Conservation (phyloP, 2,113 vertebrate species). For the Pachyramphus minor region DNA sequence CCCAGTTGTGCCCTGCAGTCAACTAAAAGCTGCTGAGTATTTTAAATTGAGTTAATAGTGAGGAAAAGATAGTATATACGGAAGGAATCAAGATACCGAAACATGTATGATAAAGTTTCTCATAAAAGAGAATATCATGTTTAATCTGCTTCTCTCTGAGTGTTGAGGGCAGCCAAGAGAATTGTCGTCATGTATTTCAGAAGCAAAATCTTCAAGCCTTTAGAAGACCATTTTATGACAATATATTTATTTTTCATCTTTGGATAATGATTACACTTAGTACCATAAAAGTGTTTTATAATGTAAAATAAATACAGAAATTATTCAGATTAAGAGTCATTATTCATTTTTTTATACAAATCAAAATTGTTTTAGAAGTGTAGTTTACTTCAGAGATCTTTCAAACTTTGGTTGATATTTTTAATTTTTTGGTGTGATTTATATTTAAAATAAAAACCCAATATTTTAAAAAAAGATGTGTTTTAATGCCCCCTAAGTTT, state of each 20-base stretch:
- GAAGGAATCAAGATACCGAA: background rate
- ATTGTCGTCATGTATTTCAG: background rate
- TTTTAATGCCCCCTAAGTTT: background rate
- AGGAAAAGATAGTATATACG: background rate
- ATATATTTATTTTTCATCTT: background rate
- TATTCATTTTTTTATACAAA: background rate
- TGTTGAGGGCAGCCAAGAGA: background rate
- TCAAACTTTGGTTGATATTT: background rate
- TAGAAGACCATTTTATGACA: background rate
- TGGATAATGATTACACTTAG: background rate
- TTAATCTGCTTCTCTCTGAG: background rate
- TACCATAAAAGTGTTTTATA: background rate
- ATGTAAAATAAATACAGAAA: background rate
- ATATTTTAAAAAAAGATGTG: fast-evolving
- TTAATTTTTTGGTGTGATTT: background rate
- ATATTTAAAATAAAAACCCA: background rate
- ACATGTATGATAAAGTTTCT: background rate
- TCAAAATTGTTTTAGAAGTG: background rate
- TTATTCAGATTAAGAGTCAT: background rate
- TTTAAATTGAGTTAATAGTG: background rate
- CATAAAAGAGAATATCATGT: background rate
- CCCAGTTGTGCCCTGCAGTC: background rate
- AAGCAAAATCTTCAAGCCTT: background rate
- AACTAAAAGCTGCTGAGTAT: background rate
- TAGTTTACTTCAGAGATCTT: background rate